Evolutionary conservation across 2,113 vertebrate species (phyloP).

Genomic region (Potamarius usumacintae): DNA sequence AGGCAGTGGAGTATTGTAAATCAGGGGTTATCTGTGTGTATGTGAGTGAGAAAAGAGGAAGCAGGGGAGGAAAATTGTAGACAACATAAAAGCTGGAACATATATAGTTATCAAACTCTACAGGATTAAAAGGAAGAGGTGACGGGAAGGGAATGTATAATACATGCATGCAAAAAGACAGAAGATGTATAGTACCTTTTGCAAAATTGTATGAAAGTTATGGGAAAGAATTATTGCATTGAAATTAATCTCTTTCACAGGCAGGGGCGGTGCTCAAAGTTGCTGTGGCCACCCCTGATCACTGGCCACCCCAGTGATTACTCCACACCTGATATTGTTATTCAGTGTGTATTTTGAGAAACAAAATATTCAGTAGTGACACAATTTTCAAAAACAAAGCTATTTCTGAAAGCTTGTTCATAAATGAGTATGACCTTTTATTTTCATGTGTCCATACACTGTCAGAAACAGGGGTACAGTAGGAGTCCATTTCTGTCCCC

Average conservation of each 20-base stretch:
- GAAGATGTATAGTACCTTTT: background rate
- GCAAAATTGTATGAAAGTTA: background rate
- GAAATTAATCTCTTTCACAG: background rate
- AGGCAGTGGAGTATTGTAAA: constrained; percentile 63
- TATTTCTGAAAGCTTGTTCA: background rate
- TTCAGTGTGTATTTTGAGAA: background rate
- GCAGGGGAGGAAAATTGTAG: background rate
- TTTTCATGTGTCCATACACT: background rate
- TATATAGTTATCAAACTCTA: background rate
- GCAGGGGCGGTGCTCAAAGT: background rate
- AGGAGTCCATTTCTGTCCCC: too few species aligned
- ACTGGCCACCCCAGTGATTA: background rate
- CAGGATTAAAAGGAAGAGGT: background rate
- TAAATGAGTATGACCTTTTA: background rate
- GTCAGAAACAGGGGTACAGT: too few species aligned
- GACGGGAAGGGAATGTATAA: background rate
- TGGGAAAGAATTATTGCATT: background rate
- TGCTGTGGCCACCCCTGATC: background rate
- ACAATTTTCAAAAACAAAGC: background rate
- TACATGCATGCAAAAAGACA: background rate
- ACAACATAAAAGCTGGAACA: constrained; percentile 13
- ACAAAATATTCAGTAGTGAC: background rate
- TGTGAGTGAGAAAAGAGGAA: background rate
- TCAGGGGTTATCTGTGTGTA: constrained; percentile 66
- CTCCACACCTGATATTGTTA: background rate